Conservation (phyloP, 2,888 invertebrate species). For the Eupithecia vulgata region DNA sequence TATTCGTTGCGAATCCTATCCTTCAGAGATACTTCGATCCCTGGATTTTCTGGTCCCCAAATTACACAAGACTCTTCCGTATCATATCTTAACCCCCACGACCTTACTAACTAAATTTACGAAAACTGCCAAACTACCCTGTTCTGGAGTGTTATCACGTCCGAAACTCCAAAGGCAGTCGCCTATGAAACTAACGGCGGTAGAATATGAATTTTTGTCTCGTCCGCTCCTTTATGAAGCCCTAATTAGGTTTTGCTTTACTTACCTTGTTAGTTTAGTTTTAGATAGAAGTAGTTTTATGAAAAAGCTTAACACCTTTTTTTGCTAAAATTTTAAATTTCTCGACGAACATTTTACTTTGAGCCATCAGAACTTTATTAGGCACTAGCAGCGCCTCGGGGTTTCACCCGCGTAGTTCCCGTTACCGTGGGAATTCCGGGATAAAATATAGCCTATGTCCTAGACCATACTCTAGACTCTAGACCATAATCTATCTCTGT, state of each 20-base stretch:
- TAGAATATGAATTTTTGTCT: slow-evolving; percentile 34
- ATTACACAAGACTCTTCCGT: background rate
- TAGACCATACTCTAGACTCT: too few relatives aligned
- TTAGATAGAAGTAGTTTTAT: background rate
- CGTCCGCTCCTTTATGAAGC: slow-evolving; percentile 16
- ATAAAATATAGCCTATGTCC: too few relatives aligned
- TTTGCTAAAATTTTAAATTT: background rate
- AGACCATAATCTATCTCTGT: too few relatives aligned
- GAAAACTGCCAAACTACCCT: slow-evolving; percentile 14
- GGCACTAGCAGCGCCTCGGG: too few relatives aligned
- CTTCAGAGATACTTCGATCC: too few relatives aligned
- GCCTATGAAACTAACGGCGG: slow-evolving; percentile 29
- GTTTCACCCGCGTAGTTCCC: too few relatives aligned
- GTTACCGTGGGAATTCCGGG: too few relatives aligned
- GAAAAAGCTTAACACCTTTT: background rate
- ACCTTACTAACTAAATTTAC: background rate
- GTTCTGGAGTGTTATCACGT: slow-evolving; percentile 27
- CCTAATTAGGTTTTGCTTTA: slow-evolving; percentile 27
- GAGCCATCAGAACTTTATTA: background rate
- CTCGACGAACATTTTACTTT: background rate
- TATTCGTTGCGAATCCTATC: too few relatives aligned
- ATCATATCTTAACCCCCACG: slow-evolving; percentile 8
- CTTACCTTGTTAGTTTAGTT: slow-evolving; percentile 16
- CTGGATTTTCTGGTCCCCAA: background rate
- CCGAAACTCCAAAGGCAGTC: slow-evolving; percentile 29